A percentile compares a stretch with the other conserved stretches of the same genome.
Conservation (phyloP, 2,888 invertebrate genomes). For the Drosophila paramelanica region DNA sequence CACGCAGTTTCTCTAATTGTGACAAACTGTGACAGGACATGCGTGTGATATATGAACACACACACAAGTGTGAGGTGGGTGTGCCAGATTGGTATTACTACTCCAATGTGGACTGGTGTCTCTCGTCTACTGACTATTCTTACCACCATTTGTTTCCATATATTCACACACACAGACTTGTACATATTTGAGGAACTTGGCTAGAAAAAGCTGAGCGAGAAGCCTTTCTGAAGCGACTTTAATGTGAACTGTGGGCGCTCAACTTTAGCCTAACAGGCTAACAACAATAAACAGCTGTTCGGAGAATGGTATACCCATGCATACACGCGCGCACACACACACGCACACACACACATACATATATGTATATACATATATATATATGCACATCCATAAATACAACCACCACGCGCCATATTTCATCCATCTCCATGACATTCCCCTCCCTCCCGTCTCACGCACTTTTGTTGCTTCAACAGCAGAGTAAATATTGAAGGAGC, state of each 20-base stretch:
- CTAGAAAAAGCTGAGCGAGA: conserved; percentile 24
- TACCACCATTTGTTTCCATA: conserved; percentile 41
- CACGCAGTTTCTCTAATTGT: conserved; percentile 53
- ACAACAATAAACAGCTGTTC: conserved; percentile 42
- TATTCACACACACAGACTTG: conserved; percentile 42
- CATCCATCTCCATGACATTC: background rate
- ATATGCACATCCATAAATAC: background rate
- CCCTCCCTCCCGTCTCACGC: conserved; percentile 32
- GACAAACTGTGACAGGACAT: conserved; percentile 56
- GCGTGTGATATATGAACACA: background rate
- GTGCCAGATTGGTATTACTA: conserved; percentile 16
- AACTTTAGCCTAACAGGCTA: conserved; percentile 30
- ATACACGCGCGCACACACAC: background rate
- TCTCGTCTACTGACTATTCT: conserved; percentile 23
- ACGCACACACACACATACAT: background rate
- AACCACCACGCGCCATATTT: conserved; percentile 3
- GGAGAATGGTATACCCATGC: background rate
- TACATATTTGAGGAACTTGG: conserved; percentile 37
- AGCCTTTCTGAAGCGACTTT: conserved; percentile 28
- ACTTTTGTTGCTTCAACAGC: conserved; percentile 53
- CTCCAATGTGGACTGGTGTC: conserved; percentile 13
- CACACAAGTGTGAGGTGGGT: conserved; percentile 4
- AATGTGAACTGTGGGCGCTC: conserved; percentile 23
- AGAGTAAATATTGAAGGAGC: conserved; percentile 35
- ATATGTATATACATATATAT: background rate